phyloP scores from a whole-genome alignment of 1,140 invertebrate species.

The Meloidogyne exigua region DNA sequence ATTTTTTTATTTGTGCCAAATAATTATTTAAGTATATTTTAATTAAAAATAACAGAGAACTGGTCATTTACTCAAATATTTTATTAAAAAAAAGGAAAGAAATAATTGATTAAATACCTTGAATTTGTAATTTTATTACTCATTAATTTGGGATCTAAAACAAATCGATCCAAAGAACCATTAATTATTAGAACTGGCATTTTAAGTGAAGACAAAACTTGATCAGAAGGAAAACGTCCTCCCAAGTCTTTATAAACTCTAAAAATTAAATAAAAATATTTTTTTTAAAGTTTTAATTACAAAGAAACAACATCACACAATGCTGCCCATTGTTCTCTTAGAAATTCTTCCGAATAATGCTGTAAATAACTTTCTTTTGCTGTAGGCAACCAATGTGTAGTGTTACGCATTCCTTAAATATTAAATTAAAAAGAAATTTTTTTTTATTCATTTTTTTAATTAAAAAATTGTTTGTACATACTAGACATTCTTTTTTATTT shows the following conservation, averaged over 20 bases:
- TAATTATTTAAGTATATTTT: too few species aligned
- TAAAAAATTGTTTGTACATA: too few species aligned
- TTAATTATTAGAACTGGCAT: slow-evolving; percentile 58
- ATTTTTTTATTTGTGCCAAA: too few species aligned
- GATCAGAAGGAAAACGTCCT: slow-evolving; percentile 58
- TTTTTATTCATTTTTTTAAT: not conserved
- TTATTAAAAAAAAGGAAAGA: slow-evolving; percentile 1
- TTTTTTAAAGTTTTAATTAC: slow-evolving; percentile 39
- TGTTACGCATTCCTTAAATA: slow-evolving; percentile 56
- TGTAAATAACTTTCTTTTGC: slow-evolving; percentile 54
- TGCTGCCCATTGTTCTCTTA: slow-evolving; percentile 59
- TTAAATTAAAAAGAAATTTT: not conserved
- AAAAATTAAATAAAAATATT: slow-evolving; percentile 12
- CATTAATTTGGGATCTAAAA: slow-evolving; percentile 56
- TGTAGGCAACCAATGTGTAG: slow-evolving; percentile 56
- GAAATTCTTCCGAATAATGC: slow-evolving; percentile 57
- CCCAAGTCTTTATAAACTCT: slow-evolving; percentile 60
- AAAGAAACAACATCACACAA: slow-evolving; percentile 59
- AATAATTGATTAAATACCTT: slow-evolving; percentile 26
- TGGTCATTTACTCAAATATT: too few species aligned
- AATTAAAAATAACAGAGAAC: too few species aligned
- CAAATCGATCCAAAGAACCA: slow-evolving; percentile 56
- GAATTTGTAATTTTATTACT: slow-evolving; percentile 47
- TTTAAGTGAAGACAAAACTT: slow-evolving; percentile 48
- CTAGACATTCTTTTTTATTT: not conserved